Evolutionary conservation across 2,888 invertebrate species (phyloP), one percentile per base, ranked within the genome.

Genomic region (Agrenia bidenticulata): DNA sequence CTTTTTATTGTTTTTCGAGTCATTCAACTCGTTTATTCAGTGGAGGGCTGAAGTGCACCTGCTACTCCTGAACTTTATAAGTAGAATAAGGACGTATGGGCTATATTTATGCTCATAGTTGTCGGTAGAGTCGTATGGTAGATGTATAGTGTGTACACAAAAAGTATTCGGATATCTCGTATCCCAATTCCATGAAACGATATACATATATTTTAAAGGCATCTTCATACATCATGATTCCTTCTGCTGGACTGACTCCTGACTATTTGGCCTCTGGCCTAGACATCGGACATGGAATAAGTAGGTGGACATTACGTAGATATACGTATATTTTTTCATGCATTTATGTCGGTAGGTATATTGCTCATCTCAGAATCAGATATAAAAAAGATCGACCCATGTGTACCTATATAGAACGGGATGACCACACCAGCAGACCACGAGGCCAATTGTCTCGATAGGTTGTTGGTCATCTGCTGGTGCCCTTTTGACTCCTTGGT

Each of bases 141-240:
- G 45, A 5, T 15, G 45, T 45, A 45, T 45, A 45, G 5, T n/a
- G 19, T 11, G 4, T 4, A 45, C n/a, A 11, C 19, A n/a, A 45
- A 45, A 45, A 45, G 45, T 15, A 15, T 15, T 19, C 15, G 5
- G 19, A 45, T 5, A 45, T n/a, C 45, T 9, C 5, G 5, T 11
- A 45, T 19, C 15, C 45, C 5, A 4, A 19, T 5, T 15, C 19
- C 9, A 19, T 39, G 9, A 11, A 15, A 39, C 9, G 15, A 15
- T 11, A 45, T 13, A 51, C 5, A 51, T 51, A 51, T 7, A 55
- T 55, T 26, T 26, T 26, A 41, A n/a, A 41, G 45, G 50, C 60
- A 54, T 64, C 55, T 64, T 64, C 64, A 64, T 64, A 60, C 55
- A 64, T 64, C 64, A 64, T 64, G 64, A 64, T 60, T 64, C 60